Conservation (phyloP, 2,797 vertebrate genomes). For the Tokudaia muenninki region DNA sequence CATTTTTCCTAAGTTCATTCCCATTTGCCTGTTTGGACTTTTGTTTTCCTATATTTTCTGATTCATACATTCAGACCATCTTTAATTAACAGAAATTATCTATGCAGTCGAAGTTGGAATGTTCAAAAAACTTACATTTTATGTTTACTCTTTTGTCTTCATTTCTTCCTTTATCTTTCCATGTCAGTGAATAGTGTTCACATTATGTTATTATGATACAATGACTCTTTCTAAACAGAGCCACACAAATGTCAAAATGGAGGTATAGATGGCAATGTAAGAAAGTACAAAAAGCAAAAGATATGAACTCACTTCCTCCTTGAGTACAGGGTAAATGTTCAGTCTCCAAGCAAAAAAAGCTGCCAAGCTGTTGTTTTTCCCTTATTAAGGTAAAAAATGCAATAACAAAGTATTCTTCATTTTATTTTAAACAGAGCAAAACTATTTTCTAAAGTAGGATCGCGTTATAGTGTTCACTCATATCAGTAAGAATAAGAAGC, state of each 20-base stretch:
- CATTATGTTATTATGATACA: background rate
- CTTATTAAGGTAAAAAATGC: background rate
- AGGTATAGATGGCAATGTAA: background rate
- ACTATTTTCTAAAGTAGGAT: background rate
- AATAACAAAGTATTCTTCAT: background rate
- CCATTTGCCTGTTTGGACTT: background rate
- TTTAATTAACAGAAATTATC: background rate
- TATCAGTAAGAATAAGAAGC: background rate
- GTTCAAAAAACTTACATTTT: constrained; percentile 26
- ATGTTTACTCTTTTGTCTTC: background rate
- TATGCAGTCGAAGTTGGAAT: background rate
- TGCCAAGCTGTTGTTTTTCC: background rate
- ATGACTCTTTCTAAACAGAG: background rate
- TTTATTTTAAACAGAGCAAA: constrained; percentile 37
- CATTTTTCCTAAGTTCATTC: background rate
- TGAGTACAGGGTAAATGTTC: background rate
- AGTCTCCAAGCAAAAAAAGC: background rate
- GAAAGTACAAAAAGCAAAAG: background rate
- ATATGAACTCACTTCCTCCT: background rate
- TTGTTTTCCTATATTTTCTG: background rate
- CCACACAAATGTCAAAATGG: background rate
- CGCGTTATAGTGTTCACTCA: background rate
- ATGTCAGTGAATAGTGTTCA: background rate
- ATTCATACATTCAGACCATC: background rate
- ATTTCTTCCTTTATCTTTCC: constrained; percentile 8